Evolutionary conservation across 2,888 invertebrate species (phyloP), one percentile per base, ranked within the genome.

Genomic region (Rhimphoctona megacephalus): DNA sequence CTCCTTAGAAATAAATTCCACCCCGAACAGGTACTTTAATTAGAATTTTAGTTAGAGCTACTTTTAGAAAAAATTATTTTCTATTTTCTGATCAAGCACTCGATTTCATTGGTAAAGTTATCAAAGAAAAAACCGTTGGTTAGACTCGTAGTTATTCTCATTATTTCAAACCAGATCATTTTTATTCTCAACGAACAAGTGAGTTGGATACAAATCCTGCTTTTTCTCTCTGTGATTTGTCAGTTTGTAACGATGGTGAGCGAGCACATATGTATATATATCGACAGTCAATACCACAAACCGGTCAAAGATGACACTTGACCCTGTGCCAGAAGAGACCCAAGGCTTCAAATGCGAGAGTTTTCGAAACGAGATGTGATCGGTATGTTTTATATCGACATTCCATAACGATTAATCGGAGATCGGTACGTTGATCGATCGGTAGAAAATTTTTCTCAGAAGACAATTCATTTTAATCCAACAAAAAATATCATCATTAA

Each of bases 291-390:
- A 36, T 76, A 43, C 22, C 61, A 25, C 52, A 22, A n/a, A 73
- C 33, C 43, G 64, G 36, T 57, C 57, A 73, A 49, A 73, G 30
- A 69, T 67, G 78, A 85, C 78, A 81, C 64, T 66, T 85, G 81
- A 85, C 81, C 80, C 70, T 61, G 36, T 78, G 43, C 33, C 66
- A 67, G 72, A 78, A 46, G 57, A 52, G 30, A 17, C 39, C 78
- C 61, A 49, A 39, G 69, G 52, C 52, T 72, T 30, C 57, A 1
- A 52, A 78, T 73, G 73, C 49, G 72, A 77, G 70, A 77, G 70
- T 78, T 72, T 57, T 64, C 43, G 30, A 78, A 61, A 77, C 14
- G 19, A 78, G 69, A 83, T 43, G 33, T 46, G 30, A 69, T 46
- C 22, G 36, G 14, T 36, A 61, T 79, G 33, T 80, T 36, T 80